These are phyloP conservation scores for Rhamphomyia laevipes DNA, from an alignment of 2,888 invertebrate species.

Conservation along the genomic window DNA sequence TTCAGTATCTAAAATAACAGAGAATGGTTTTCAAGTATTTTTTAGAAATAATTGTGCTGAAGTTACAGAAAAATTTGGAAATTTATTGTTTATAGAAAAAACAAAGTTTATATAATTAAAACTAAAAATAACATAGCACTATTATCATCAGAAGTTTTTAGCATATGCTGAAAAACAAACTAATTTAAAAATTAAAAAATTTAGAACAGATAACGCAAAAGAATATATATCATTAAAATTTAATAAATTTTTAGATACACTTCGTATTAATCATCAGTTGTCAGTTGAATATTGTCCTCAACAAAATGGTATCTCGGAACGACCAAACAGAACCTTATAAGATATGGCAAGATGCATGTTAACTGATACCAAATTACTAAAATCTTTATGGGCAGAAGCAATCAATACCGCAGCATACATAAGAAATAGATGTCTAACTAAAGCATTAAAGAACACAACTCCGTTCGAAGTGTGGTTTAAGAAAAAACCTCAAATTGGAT, in stretches of 20 bases:
- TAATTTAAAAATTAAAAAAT: conserved; percentile 13
- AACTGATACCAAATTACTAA: conserved; percentile 14
- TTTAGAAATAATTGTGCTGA: neutral
- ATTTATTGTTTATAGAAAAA: neutral
- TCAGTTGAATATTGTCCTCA: conserved; percentile 15
- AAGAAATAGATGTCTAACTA: conserved; percentile 7
- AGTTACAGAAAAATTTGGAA: neutral
- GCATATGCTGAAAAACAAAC: neutral
- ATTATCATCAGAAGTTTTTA: neutral
- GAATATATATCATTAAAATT: neutral
- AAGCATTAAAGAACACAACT: neutral
- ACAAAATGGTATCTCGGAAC: conserved; percentile 19
- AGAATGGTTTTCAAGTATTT: conserved; percentile 4
- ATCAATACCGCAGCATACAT: conserved; percentile 16
- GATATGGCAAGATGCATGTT: conserved; percentile 17
- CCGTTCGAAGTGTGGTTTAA: conserved; percentile 5
- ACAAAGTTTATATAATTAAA: neutral
- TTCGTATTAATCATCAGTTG: conserved; percentile 16
- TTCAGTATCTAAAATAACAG: conserved; percentile 5
- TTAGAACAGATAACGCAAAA: conserved; percentile 19
- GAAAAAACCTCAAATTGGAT: conserved; percentile 3
- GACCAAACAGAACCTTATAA: conserved; percentile 13
- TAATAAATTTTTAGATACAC: conserved; percentile 9
- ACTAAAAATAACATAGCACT: neutral
- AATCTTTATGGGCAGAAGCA: conserved; percentile 22